Evolutionary conservation across 2,113 vertebrate species (phyloP).

Genomic region (Arizona elegans): DNA sequence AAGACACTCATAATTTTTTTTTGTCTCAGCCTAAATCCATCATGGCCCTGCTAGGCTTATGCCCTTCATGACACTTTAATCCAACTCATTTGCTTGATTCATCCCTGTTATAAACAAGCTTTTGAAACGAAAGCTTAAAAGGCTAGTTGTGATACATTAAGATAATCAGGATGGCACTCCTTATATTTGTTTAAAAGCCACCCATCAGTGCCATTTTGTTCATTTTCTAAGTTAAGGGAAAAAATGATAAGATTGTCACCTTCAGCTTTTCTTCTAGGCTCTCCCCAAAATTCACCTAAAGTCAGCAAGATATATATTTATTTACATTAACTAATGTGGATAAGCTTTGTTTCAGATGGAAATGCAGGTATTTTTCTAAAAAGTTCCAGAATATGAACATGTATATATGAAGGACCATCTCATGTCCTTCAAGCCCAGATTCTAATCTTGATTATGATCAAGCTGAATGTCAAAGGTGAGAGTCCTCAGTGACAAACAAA

Average conservation of each 20-base stretch:
- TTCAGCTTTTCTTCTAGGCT: background rate
- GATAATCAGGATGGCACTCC: conserved; percentile 57
- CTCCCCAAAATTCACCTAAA: fast-evolving
- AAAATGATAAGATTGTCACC: background rate
- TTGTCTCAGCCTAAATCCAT: conserved; percentile 57
- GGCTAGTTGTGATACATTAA: conserved; percentile 57
- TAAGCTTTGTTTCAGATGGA: background rate
- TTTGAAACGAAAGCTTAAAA: conserved; percentile 64
- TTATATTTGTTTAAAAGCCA: conserved; percentile 57
- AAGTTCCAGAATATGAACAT: background rate
- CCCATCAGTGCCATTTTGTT: conserved; percentile 31
- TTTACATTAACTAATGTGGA: background rate
- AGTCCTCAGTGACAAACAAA: background rate
- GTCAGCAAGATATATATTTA: background rate
- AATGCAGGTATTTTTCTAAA: background rate
- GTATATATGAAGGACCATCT: background rate
- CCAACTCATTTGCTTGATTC: conserved; percentile 70
- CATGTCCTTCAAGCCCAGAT: background rate
- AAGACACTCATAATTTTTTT: conserved; percentile 41
- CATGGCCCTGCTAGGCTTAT: conserved; percentile 48
- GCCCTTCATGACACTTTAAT: conserved; percentile 65
- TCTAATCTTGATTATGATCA: background rate
- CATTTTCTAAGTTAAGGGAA: conserved; percentile 24
- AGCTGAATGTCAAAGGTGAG: background rate
- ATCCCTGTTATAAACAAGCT: conserved; percentile 60